Evolutionary conservation across 1,140 invertebrate species (phyloP).

Genomic region (Sarcophaga peregrina): DNA sequence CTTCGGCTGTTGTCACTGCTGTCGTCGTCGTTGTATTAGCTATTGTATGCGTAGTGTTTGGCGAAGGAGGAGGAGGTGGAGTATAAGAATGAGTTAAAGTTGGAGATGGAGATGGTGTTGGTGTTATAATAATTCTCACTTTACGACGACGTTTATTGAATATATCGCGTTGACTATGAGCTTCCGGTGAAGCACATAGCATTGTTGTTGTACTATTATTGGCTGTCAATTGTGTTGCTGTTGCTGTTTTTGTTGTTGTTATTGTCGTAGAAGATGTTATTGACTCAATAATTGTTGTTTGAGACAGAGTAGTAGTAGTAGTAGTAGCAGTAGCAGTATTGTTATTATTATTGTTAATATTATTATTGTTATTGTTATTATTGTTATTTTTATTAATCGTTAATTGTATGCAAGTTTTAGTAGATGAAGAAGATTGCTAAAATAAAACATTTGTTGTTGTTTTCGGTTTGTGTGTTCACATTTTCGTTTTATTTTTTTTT

Average conservation of each 20-base stretch:
- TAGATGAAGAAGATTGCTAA: constrained; percentile 43
- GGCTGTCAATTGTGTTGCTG: neutral
- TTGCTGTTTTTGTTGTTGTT: constrained; percentile 7
- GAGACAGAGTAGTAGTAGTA: neutral
- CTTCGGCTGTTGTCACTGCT: constrained; percentile 39
- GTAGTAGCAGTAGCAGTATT: constrained; percentile 33
- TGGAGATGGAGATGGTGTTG: constrained; percentile 48
- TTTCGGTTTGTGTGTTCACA: neutral
- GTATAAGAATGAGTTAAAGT: constrained; percentile 28
- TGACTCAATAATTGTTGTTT: constrained; percentile 1
- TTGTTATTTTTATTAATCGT: constrained; percentile 37
- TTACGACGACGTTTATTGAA: constrained; percentile 46
- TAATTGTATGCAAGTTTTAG: constrained; percentile 34
- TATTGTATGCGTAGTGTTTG: neutral
- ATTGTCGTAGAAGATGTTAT: constrained; percentile 22
- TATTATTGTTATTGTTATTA: constrained; percentile 29
- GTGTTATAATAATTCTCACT: constrained; percentile 43
- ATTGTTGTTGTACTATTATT: neutral
- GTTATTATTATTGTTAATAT: neutral
- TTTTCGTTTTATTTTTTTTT: neutral
- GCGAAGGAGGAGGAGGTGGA: neutral
- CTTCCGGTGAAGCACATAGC: constrained; percentile 41
- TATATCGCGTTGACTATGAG: constrained; percentile 44
- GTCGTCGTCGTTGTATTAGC: constrained; percentile 48
- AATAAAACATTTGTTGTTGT: neutral